Percentiles rank a stretch among this genome's conserved stretches.
phyloP scores from a whole-genome alignment of 1,140 invertebrate genomes.

The Drosophila nebulosa region DNA sequence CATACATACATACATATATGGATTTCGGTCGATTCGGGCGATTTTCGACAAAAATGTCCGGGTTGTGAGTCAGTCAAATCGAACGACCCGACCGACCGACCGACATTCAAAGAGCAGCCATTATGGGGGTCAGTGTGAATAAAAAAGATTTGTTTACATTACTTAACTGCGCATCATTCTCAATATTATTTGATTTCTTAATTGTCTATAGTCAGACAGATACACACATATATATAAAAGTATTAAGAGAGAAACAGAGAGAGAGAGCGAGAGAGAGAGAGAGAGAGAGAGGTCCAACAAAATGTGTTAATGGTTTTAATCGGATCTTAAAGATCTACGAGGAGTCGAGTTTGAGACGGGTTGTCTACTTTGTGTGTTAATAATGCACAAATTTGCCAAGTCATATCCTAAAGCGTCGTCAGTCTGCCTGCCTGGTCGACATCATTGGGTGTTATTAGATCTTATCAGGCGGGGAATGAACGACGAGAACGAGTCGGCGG shows the following conservation, averaged over 20 bases:
- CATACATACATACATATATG: constrained; percentile 15
- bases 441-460: constrained; percentile 76
- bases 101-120: too few species aligned
- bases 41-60: neutral
- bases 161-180: constrained; percentile 21
- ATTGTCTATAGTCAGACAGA: constrained; percentile 48
- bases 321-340: constrained; percentile 64
- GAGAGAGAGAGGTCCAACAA: constrained; percentile 33
- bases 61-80: constrained; percentile 40
- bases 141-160: constrained; percentile 55
- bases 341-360: neutral
- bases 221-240: too few species aligned
- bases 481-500: constrained; percentile 1
- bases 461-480: constrained; percentile 57
- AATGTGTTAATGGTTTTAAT: constrained; percentile 80
- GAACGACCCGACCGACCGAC: too few species aligned
- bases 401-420: constrained; percentile 76
- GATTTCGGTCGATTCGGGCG: neutral
- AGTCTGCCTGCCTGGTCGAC: constrained; percentile 15
- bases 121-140: neutral
- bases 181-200: constrained; percentile 70
- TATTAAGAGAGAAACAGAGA: constrained; percentile 1
- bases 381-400: constrained; percentile 73
- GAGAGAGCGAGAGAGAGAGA: too few species aligned
- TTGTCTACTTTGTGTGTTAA: constrained; percentile 46